Conservation (phyloP, 2,797 vertebrate species). For the Okamejei kenojei region DNA sequence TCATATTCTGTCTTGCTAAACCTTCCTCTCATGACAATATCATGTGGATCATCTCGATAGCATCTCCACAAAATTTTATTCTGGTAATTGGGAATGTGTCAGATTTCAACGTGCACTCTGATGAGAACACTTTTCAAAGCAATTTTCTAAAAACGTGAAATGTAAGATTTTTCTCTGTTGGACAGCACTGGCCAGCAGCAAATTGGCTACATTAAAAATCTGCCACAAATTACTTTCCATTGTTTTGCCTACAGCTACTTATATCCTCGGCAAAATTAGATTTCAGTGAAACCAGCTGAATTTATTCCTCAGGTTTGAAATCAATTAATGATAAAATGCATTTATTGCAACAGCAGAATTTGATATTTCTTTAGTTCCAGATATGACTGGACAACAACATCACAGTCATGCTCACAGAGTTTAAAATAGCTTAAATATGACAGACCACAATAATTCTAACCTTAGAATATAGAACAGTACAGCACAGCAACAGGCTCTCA, state of each 20-base stretch:
- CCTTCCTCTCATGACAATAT: not conserved
- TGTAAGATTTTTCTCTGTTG: not conserved
- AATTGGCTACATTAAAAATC: not conserved
- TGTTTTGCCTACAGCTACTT: not conserved
- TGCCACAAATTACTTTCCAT: not conserved
- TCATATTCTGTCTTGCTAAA: not conserved
- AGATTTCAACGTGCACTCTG: not conserved
- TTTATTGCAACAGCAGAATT: not conserved
- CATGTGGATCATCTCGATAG: too few relatives aligned
- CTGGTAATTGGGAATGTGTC: not conserved
- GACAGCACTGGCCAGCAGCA: not conserved
- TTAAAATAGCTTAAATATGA: not conserved
- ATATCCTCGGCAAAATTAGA: too few relatives aligned
- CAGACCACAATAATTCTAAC: too few relatives aligned
- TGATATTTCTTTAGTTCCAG: not conserved
- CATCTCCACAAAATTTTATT: not conserved
- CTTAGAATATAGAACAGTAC: too few relatives aligned
- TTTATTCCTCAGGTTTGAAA: not conserved
- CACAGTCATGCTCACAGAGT: not conserved
- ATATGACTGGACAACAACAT: not conserved
- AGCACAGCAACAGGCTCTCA: too few relatives aligned
- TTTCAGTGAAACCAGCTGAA: not conserved
- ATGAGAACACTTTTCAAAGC: not conserved
- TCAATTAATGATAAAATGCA: constrained; percentile 5
- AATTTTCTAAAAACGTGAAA: not conserved